These are phyloP conservation scores for Gymnodraco acuticeps DNA, from an alignment of 2,797 vertebrate species.

Conservation along the genomic window DNA sequence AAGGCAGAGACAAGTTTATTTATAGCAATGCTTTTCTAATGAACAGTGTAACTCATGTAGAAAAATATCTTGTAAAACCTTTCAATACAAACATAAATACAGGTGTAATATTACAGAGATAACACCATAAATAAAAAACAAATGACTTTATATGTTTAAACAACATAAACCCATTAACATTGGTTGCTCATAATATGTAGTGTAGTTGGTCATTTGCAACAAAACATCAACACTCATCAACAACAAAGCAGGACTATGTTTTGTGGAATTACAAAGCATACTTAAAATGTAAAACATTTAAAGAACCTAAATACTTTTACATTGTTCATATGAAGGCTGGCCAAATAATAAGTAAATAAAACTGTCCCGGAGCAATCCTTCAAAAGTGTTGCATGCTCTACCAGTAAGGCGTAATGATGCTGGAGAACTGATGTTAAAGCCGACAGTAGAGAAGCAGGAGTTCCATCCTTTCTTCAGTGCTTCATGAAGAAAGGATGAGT, in stretches of 20 bases:
- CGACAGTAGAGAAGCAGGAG: not conserved
- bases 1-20: constrained; percentile 32
- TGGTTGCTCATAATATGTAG: constrained; percentile 32
- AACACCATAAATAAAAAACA: constrained; percentile 58
- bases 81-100: constrained; percentile 63
- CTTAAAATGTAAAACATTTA: not conserved
- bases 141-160: constrained; percentile 24
- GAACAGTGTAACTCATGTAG: constrained; percentile 48
- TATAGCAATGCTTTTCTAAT: constrained; percentile 43
- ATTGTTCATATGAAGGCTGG: not conserved
- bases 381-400: not conserved
- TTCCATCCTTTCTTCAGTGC: constrained; percentile 38
- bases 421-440: constrained; percentile 19
- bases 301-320: constrained; percentile 12
- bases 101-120: constrained; percentile 35
- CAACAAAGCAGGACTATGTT: constrained; percentile 15
- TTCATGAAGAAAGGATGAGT: constrained; percentile 79
- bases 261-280: not conserved
- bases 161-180: constrained; percentile 29
- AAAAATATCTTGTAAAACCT: constrained; percentile 41
- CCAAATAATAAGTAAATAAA: constrained; percentile 15
- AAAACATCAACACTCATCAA: constrained; percentile 39
- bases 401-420: constrained; percentile 36
- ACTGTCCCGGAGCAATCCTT: not conserved
- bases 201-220: constrained; percentile 8